Conservation (phyloP, 2,113 vertebrate genomes). For the Guaruba guarouba region DNA sequence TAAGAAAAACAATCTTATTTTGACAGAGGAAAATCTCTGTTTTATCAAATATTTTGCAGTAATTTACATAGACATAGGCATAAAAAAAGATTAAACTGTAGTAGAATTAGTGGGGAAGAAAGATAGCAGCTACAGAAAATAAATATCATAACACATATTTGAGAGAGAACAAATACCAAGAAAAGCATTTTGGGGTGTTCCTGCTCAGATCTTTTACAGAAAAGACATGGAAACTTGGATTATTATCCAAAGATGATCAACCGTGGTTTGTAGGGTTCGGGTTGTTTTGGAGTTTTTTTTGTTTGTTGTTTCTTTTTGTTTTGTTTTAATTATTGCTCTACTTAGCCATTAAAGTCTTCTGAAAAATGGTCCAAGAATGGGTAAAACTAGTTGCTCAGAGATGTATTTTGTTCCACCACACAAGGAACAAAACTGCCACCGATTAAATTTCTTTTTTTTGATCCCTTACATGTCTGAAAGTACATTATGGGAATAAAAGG, state of each 20-base stretch:
- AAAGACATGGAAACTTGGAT: neutral
- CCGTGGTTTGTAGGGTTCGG: neutral
- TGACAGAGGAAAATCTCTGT: neutral
- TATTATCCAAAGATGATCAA: neutral
- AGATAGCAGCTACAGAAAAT: neutral
- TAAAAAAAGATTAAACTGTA: neutral
- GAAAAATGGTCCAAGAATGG: neutral
- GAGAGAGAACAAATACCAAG: neutral
- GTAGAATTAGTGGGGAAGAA: neutral
- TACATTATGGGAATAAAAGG: neutral
- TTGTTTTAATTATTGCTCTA: neutral
- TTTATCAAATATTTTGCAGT: neutral
- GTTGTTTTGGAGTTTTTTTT: too few relatives aligned
- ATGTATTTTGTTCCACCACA: neutral
- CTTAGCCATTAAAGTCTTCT: neutral
- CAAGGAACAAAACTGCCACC: neutral
- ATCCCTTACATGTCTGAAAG: neutral
- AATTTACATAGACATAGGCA: neutral
- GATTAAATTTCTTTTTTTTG: neutral
- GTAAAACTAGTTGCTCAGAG: neutral
- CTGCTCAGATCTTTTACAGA: neutral
- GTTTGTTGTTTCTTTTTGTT: neutral
- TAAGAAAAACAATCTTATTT: neutral
- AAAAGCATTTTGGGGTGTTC: neutral
- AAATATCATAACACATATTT: neutral